Percentiles rank a stretch among this genome's conserved stretches.
These are phyloP conservation scores for Eupeodes latifasciatus DNA, from an alignment of 2,888 invertebrate genomes.

Conservation along the genomic window DNA sequence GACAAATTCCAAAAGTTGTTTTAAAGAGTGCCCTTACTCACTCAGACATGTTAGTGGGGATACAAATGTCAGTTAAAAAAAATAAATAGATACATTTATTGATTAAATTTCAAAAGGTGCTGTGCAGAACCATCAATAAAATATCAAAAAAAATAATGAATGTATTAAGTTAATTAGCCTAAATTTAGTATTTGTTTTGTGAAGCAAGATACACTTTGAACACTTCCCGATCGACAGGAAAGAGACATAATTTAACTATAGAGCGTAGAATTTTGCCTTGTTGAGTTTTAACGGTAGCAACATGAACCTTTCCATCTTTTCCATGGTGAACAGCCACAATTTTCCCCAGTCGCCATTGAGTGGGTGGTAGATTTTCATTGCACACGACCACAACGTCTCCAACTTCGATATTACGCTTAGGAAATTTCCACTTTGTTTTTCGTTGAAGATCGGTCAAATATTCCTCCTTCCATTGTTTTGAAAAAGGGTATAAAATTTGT, in stretches of 20 bases:
- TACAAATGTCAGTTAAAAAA: background rate
- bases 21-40: constrained; percentile 11
- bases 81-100: background rate
- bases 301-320: constrained; percentile 22
- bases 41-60: constrained; percentile 8
- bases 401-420: background rate
- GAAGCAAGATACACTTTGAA: background rate
- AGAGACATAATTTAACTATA: constrained; percentile 28
- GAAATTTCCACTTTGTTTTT: constrained; percentile 30
- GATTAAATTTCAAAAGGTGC: background rate
- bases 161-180: background rate
- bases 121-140: background rate
- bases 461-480: constrained; percentile 26
- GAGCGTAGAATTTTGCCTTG: constrained; percentile 16
- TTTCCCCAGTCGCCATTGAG: background rate
- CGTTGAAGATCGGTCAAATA: constrained; percentile 26
- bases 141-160: too few relatives aligned
- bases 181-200: constrained; percentile 10
- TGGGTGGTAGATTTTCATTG: constrained; percentile 34
- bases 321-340: constrained; percentile 14
- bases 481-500: constrained; percentile 14
- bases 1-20: too few relatives aligned
- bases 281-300: constrained; percentile 9
- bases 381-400: too few relatives aligned
- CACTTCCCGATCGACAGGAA: constrained; percentile 23